A percentile compares a stretch with the other conserved stretches of the same genome.
These are phyloP conservation scores for Agrochola circellaris DNA, from an alignment of 2,888 invertebrate genomes.

Conservation along the genomic window DNA sequence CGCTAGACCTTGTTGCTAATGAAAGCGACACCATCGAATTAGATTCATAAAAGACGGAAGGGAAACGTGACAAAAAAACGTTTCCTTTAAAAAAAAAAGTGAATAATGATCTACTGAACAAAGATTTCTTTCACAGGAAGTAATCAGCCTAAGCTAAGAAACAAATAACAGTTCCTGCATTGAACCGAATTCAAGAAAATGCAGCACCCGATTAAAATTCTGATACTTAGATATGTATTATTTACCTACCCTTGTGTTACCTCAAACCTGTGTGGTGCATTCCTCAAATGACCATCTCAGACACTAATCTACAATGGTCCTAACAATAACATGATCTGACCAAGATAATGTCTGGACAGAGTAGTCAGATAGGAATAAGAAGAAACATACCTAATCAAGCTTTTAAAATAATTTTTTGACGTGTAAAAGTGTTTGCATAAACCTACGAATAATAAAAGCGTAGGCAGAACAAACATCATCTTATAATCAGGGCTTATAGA, in stretches of 20 bases:
- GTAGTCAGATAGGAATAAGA: too few species aligned
- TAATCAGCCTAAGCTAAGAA: slow-evolving; percentile 33
- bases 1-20: neutral
- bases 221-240: neutral
- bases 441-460: too few species aligned
- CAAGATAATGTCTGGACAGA: neutral
- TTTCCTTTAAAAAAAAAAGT: neutral
- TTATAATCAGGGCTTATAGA: neutral
- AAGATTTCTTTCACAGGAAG: slow-evolving; percentile 37
- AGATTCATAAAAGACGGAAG: neutral
- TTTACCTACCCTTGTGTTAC: neutral
- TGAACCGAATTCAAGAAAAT: slow-evolving; percentile 6
- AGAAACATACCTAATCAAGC: neutral
- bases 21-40: neutral
- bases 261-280: neutral
- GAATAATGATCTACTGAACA: neutral
- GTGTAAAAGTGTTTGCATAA: neutral
- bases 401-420: neutral
- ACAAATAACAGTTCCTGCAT: slow-evolving; percentile 23
- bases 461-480: neutral
- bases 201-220: neutral
- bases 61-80: neutral
- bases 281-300: neutral
- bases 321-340: neutral
- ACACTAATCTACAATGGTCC: neutral